A percentile compares a stretch with the other conserved stretches of the same genome.
Conservation (phyloP, 2,797 vertebrate genomes). For the Phalloptychus januarius region DNA sequence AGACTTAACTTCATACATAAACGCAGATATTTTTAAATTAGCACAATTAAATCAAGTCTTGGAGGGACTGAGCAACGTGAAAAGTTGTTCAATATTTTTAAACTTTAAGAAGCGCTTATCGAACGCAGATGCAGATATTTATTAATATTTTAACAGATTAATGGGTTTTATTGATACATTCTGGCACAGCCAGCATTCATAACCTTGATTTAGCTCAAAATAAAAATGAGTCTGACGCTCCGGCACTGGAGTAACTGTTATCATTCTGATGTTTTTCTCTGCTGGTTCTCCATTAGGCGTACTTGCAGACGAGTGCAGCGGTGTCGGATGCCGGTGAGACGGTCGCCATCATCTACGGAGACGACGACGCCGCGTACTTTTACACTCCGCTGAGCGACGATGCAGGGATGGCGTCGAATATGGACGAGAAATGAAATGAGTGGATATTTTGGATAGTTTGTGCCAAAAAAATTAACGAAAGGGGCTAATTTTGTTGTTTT, state of each 20-base stretch:
- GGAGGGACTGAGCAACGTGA: too few relatives aligned
- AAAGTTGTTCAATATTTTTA: too few relatives aligned
- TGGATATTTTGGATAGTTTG: background rate
- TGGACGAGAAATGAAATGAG: slow-evolving; percentile 10
- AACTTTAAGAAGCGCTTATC: too few relatives aligned
- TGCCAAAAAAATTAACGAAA: slow-evolving; percentile 13
- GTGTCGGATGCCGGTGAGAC: slow-evolving; percentile 66
- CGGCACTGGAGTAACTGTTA: too few relatives aligned
- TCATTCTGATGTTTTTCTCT: background rate
- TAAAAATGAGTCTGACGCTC: background rate
- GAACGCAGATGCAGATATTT: too few relatives aligned
- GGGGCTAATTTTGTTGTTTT: background rate
- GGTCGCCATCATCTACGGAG: slow-evolving; percentile 80
- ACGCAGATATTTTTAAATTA: too few relatives aligned
- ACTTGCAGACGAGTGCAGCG: slow-evolving; percentile 59
- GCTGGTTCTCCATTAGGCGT: slow-evolving; percentile 62
- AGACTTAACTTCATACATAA: too few relatives aligned
- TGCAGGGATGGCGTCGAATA: slow-evolving; percentile 20
- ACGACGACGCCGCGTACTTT: slow-evolving; percentile 67
- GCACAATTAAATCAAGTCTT: too few relatives aligned
- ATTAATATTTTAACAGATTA: too few relatives aligned
- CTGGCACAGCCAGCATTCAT: too few relatives aligned
- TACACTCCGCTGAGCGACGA: slow-evolving; percentile 62
- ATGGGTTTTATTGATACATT: too few relatives aligned
- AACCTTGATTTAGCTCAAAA: too few relatives aligned